These are phyloP conservation scores for Eurytoma californica DNA, from an alignment of 2,888 invertebrate genomes.

Conservation along the genomic window DNA sequence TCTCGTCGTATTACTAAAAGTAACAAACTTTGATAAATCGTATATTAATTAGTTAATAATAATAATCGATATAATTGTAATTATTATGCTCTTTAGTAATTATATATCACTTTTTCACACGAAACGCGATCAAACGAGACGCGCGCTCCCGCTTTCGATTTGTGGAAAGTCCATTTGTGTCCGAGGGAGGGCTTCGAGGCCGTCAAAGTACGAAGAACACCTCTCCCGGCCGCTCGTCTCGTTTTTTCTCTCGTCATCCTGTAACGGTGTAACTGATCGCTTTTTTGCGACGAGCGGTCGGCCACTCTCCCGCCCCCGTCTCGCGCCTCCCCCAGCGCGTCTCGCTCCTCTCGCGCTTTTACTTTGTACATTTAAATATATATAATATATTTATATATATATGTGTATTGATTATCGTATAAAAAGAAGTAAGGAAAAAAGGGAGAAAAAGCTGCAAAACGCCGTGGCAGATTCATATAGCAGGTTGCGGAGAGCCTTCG, in stretches of 20 bases:
- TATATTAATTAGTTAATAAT: slow-evolving; percentile 27
- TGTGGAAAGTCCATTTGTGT: too few species aligned
- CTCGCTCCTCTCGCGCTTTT: not conserved
- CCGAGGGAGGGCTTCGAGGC: not conserved
- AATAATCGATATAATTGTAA: slow-evolving; percentile 38
- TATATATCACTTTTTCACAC: slow-evolving; percentile 50
- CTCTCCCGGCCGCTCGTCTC: not conserved
- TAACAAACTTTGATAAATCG: slow-evolving; percentile 45
- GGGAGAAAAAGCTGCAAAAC: slow-evolving; percentile 14
- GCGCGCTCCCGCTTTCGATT: not conserved
- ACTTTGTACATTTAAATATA: slow-evolving; percentile 34
- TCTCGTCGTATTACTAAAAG: slow-evolving; percentile 19
- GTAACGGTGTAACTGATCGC: not conserved
- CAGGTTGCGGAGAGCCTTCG: not conserved
- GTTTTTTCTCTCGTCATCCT: not conserved
- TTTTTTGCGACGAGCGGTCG: not conserved
- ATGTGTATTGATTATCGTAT: slow-evolving; percentile 3
- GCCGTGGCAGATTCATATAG: slow-evolving; percentile 11
- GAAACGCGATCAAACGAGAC: slow-evolving; percentile 19
- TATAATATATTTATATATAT: slow-evolving; percentile 16
- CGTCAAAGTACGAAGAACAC: not conserved
- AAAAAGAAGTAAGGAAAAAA: not conserved
- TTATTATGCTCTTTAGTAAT: slow-evolving; percentile 51
- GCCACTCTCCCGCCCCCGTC: too few species aligned
- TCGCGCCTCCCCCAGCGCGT: not conserved